Evolutionary conservation across 37 sponge, comb jelly and placozoan genomes (phyloP), one percentile per base, ranked within the genome.

Genomic region (Geodia barretti): DNA sequence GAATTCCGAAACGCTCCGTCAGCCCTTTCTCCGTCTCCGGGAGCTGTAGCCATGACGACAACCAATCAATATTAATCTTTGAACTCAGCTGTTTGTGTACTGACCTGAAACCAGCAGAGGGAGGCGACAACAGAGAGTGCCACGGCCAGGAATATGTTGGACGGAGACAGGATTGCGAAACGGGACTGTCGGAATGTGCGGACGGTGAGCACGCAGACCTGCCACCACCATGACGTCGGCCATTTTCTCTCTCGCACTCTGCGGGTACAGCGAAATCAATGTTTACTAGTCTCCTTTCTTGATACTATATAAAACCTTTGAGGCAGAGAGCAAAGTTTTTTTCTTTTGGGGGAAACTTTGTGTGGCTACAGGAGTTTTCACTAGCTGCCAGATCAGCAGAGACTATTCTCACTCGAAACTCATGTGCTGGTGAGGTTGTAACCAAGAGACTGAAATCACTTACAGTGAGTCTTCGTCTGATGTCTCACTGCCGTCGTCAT

Each of bases 101-200:
- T 85, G 0, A 87, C 69, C 77, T 88, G 95, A 70, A 94, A 94
- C 88, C 93, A 94, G 34, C 84, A 54, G 23, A 91, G 41, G 35
- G 82, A 35, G 8, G 63, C 78, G 23, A 88, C 39, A 0, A 88
- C 8, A 9, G 89, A 3, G 39, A 88, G 21, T 24, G 47, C 26
- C 4, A 91, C 23, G 36, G 71, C 65, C 75, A 76, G 72, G n/a
- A 85, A 1, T 1, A 76, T 8, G 43, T 77, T 70, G 28, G 64
- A n/a, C 62, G 70, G 70, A 28, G 85, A 85, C 31, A 85, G 72
- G 36, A 85, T 59, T 5, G 70, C 11, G 34, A 74, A 74, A 0
- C 75, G 41, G 8, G 81, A 79, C 63, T 88, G 80, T 34, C 77
- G 59, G 30, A 87, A 92, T n/a, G 84, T 79, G 17, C 92, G 58